Percentiles rank a stretch among this genome's conserved stretches.
These are phyloP conservation scores for Meteorus cinctellus DNA, from an alignment of 2,888 invertebrate genomes.

Conservation along the genomic window DNA sequence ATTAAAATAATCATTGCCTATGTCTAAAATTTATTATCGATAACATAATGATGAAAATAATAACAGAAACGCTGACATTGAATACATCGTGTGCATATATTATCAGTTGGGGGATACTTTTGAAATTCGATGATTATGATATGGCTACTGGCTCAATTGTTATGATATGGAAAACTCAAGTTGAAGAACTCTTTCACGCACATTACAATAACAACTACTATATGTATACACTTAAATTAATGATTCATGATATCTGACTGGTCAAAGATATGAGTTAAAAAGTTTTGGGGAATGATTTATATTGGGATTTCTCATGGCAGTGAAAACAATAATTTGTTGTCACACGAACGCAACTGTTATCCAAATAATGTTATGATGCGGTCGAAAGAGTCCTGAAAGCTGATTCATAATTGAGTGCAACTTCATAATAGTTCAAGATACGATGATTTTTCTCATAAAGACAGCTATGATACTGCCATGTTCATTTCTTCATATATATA, in stretches of 20 bases:
- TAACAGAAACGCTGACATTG: slow-evolving; percentile 9
- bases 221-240: background rate
- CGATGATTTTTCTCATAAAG: background rate
- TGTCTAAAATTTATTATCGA: background rate
- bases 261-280: background rate
- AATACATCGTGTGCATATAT: background rate
- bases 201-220: background rate
- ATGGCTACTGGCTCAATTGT: slow-evolving; percentile 48
- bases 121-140: slow-evolving; percentile 9
- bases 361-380: background rate
- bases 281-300: slow-evolving; percentile 48
- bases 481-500: slow-evolving; percentile 30
- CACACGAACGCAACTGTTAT: background rate
- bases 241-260: background rate
- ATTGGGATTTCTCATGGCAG: background rate
- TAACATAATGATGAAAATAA: slow-evolving; percentile 6
- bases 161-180: background rate
- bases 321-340: background rate
- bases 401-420: background rate
- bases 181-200: background rate
- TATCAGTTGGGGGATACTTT: background rate
- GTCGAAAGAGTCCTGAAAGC: background rate
- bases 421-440: background rate
- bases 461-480: slow-evolving; percentile 37
- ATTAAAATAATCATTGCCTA: background rate